Percentiles rank a stretch among this genome's conserved stretches.
These are phyloP conservation scores for Plebejus melissa DNA, from an alignment of 2,888 invertebrate genomes.

Conservation along the genomic window DNA sequence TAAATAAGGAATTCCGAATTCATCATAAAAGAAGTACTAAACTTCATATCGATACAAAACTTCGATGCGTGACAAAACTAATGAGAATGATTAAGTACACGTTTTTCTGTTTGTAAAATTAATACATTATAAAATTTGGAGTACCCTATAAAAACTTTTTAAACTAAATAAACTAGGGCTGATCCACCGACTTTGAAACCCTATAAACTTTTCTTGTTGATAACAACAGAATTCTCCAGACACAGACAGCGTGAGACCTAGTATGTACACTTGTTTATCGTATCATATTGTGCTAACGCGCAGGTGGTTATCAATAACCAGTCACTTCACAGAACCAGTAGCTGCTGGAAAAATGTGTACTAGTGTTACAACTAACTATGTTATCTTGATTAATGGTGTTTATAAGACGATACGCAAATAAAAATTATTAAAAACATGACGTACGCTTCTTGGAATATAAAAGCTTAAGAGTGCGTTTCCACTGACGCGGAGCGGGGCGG, in stretches of 20 bases:
- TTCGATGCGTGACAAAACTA: no score
- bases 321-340: slow-evolving; percentile 16
- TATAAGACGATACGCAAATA: background rate
- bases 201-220: no score
- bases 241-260: background rate
- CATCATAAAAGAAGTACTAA: no score
- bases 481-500: no score
- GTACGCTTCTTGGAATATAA: background rate
- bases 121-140: no score
- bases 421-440: background rate
- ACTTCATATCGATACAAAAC: background rate
- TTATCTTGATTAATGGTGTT: background rate
- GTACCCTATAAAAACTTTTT: no score
- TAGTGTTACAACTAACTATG: slow-evolving; percentile 3
- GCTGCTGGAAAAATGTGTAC: slow-evolving; percentile 4
- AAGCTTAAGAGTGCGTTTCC: background rate
- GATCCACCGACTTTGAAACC: no score
- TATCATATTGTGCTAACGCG: slow-evolving; percentile 1
- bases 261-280: slow-evolving; percentile 2
- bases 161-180: no score
- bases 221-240: background rate
- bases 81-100: no score
- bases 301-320: slow-evolving; percentile 4
- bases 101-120: no score
- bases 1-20: no score